Conservation (phyloP, 2,888 invertebrate species). For the Xestia sexstrigata region DNA sequence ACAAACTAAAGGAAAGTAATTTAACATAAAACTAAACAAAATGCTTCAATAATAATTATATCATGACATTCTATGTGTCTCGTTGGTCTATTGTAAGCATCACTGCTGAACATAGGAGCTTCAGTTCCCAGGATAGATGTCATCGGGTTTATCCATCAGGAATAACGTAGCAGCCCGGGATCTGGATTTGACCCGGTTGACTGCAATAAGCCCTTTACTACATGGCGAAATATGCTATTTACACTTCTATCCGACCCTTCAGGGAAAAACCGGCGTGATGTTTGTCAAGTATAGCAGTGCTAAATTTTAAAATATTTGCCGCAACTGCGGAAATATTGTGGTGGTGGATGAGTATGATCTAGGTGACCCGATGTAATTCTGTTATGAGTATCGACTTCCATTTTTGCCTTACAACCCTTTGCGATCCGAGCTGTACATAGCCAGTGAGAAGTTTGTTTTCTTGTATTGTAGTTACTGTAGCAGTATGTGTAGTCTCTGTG, state of each 20-base stretch:
- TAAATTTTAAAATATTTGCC: background rate
- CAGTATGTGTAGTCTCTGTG: background rate
- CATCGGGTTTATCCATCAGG: too few relatives aligned
- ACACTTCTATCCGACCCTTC: too few relatives aligned
- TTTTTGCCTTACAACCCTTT: constrained; percentile 12
- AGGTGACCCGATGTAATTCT: background rate
- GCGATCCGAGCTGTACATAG: background rate
- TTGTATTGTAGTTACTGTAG: background rate
- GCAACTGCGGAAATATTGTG: background rate
- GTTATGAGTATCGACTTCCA: background rate
- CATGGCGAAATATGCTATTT: too few relatives aligned
- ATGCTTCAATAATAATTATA: background rate
- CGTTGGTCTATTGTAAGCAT: too few relatives aligned
- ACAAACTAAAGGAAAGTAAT: too few relatives aligned
- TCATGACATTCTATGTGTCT: background rate
- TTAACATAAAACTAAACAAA: background rate
- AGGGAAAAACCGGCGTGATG: too few relatives aligned
- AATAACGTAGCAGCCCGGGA: too few relatives aligned
- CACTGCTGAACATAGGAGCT: too few relatives aligned
- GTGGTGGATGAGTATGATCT: constrained; percentile 22
- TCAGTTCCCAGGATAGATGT: too few relatives aligned
- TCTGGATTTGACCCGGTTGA: too few relatives aligned
- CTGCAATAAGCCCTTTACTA: too few relatives aligned
- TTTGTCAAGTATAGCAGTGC: too few relatives aligned
- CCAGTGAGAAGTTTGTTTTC: background rate